A percentile compares a stretch with the other conserved stretches of the same genome.
These are phyloP conservation scores for Trichoplusia ni DNA, from an alignment of 1,140 invertebrate genomes.

Conservation along the genomic window DNA sequence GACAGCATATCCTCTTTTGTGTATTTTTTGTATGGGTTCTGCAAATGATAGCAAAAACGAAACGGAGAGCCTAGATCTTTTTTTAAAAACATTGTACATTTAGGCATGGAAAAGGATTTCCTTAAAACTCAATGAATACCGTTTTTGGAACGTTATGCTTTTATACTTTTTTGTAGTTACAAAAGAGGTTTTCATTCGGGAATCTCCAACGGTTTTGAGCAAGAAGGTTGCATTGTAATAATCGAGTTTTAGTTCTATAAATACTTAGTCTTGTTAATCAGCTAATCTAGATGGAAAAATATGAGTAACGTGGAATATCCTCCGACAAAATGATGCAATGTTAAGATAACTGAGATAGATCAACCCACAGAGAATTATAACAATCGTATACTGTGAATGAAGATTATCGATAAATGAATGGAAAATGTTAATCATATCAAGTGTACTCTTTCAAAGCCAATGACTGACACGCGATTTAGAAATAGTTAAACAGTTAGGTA, in stretches of 20 bases:
- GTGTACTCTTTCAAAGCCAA: too few relatives aligned
- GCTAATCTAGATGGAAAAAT: too few relatives aligned
- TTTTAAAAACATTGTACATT: background rate
- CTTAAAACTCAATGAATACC: background rate
- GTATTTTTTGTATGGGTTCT: slow-evolving; percentile 22
- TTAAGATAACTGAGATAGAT: background rate
- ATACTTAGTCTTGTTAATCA: too few relatives aligned
- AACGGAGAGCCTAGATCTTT: background rate
- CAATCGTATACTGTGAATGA: background rate
- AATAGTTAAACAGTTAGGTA: background rate
- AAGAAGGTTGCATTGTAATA: too few relatives aligned
- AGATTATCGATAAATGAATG: background rate
- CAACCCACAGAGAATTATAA: background rate
- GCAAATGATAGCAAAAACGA: slow-evolving; percentile 29
- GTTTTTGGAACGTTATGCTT: too few relatives aligned
- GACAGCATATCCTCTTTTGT: slow-evolving; percentile 17
- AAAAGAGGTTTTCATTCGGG: background rate
- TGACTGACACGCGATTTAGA: background rate
- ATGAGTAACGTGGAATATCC: too few relatives aligned
- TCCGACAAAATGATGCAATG: background rate
- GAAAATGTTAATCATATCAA: too few relatives aligned
- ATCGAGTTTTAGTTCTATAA: too few relatives aligned
- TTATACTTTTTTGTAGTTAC: background rate
- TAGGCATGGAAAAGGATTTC: background rate
- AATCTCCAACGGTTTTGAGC: background rate